phyloP scores from a whole-genome alignment of 2,888 invertebrate genomes.

The Nesidiocoris tenuis region DNA sequence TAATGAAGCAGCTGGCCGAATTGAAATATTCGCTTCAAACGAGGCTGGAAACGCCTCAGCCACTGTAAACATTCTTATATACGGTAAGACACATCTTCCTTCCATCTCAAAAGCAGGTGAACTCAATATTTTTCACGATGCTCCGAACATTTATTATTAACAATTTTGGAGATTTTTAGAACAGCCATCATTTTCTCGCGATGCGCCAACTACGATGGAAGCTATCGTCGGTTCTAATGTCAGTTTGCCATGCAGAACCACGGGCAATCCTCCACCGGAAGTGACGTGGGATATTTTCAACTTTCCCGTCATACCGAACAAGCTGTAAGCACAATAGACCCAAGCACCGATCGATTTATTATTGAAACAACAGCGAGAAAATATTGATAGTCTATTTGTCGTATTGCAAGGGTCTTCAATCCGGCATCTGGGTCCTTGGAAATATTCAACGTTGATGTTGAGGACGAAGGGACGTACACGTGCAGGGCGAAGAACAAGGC shows the following conservation, averaged over 20 bases:
- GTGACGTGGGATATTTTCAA: conserved; percentile 43
- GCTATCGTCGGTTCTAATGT: conserved; percentile 52
- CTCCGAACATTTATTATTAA: background rate
- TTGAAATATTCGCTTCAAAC: conserved; percentile 58
- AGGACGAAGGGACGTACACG: conserved; percentile 51
- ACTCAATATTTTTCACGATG: background rate
- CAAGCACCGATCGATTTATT: background rate
- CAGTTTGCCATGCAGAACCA: conserved; percentile 39
- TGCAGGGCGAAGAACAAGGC: conserved; percentile 52
- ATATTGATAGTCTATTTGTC: background rate
- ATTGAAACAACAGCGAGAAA: background rate
- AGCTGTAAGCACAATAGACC: conserved; percentile 19
- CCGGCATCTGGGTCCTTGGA: conserved; percentile 31
- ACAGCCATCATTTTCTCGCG: conserved; percentile 38
- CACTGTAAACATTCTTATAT: conserved; percentile 53
- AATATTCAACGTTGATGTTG: conserved; percentile 23
- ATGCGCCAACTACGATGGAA: conserved; percentile 54
- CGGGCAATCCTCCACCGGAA: conserved; percentile 46
- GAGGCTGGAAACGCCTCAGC: conserved; percentile 58
- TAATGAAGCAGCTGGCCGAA: background rate
- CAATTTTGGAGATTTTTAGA: conserved; percentile 20
- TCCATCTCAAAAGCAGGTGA: background rate
- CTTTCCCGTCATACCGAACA: conserved; percentile 11
- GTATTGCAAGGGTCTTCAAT: conserved; percentile 12
- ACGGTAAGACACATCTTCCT: conserved; percentile 24